Evolutionary conservation across 2,888 invertebrate genomes (phyloP).

Genomic region (Diaperis boleti): DNA sequence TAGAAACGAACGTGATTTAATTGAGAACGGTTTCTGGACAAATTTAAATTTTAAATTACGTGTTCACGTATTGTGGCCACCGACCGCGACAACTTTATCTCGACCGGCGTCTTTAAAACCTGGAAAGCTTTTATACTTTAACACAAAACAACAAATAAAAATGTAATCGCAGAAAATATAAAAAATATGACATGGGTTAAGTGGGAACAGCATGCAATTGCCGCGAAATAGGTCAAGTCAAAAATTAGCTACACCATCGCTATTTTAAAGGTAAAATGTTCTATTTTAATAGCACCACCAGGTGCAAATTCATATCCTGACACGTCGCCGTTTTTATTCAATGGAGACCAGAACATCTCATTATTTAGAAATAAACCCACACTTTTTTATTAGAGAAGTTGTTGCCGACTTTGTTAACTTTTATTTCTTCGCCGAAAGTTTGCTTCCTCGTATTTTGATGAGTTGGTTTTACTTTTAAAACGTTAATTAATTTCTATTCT

Average conservation of each 20-base stretch:
- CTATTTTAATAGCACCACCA: background rate
- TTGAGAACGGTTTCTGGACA: constrained; percentile 19
- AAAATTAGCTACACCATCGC: constrained; percentile 22
- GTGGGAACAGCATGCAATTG: constrained; percentile 21
- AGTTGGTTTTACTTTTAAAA: constrained; percentile 20
- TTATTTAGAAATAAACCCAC: constrained; percentile 16
- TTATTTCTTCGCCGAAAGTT: constrained; percentile 20
- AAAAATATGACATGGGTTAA: constrained; percentile 31
- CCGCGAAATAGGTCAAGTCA: constrained; percentile 26
- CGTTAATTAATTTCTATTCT: constrained; percentile 4
- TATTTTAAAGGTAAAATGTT: constrained; percentile 2
- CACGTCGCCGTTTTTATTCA: constrained; percentile 7
- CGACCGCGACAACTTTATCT: constrained; percentile 18
- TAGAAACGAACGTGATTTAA: constrained; percentile 23
- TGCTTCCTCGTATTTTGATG: constrained; percentile 13
- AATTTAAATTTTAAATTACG: constrained; percentile 26
- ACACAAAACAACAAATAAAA: constrained; percentile 33
- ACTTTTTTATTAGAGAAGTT: constrained; percentile 22
- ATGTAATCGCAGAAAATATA: constrained; percentile 24
- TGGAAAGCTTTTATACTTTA: constrained; percentile 31
- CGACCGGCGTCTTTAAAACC: constrained; percentile 20
- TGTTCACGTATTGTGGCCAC: constrained; percentile 24
- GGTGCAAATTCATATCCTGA: background rate
- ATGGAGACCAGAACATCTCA: constrained; percentile 12
- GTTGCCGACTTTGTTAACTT: constrained; percentile 22